Base-by-base conservation (phyloP, 1,140 invertebrate species). In the Leptinotarsa defecta region DNA sequence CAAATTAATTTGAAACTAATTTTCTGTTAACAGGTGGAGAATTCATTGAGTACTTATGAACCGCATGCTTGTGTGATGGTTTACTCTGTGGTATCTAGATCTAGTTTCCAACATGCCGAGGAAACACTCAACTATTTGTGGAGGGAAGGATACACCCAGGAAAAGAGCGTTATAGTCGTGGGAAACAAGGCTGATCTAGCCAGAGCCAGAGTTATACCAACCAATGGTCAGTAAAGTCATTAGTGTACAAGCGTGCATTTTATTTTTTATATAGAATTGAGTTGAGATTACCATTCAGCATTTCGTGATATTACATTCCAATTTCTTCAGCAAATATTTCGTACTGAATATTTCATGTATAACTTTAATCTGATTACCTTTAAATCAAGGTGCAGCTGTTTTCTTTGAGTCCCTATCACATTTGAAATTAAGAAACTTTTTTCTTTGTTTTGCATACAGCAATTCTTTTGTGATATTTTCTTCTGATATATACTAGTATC, bases 141-240 rank as follows among this genome's bases (percentile, higher is more conserved):
- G 88, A 86, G 92, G 75, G 92, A 94, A 81, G 92, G 93, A 78
- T 92, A 92, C 78, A 94, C 92, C 1, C 90, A 91, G 76, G 93
- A 94, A 34, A 91, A 93, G 83, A 92, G 94, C 3, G 93, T 96
- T 24, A 96, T 98, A 74, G 90, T 98, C 4, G 96, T 97, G 13
- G 96, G 94, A 57, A 98, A 98, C 85, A 98, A 98, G 85, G 93
- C 94, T 3, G 96, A 98, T 83, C 87, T 98, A 65, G 96, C 95
- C 0, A 88, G 96, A 80, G 93, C 95, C 11, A 88, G 96, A 65
- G 91, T 92, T 49, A 94, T 98, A 64, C 87, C 92, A 13, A 89
- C 90, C 20, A 92, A 94, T 85, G 95, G 95, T 96, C 85, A 90
- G 86, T 80, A 62, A 34, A 6, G 27, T 8, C 24, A 27, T 27